Evolutionary conservation across 1,140 invertebrate genomes (phyloP).

Genomic region (Zaprionus kolodkinae): DNA sequence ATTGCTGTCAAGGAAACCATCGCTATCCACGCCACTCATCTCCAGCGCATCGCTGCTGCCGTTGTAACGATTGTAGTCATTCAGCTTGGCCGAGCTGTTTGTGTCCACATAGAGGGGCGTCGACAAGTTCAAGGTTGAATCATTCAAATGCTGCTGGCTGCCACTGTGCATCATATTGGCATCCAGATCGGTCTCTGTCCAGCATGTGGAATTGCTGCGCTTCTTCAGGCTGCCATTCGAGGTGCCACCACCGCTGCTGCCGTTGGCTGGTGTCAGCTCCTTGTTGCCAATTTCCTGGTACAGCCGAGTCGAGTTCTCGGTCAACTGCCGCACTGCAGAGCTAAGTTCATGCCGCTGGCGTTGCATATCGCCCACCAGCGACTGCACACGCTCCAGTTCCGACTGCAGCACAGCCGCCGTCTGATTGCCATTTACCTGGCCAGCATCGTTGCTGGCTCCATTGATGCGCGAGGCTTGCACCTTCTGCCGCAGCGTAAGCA

Average conservation of each 20-base stretch:
- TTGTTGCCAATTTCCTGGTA: slow-evolving; percentile 83
- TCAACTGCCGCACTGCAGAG: slow-evolving; percentile 91
- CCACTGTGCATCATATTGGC: slow-evolving; percentile 85
- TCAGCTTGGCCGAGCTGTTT: slow-evolving; percentile 72
- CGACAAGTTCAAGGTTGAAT: slow-evolving; percentile 74
- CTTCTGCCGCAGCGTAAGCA: slow-evolving; percentile 93
- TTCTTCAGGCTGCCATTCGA: slow-evolving; percentile 84
- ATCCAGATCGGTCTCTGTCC: slow-evolving; percentile 96
- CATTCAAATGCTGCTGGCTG: slow-evolving; percentile 67
- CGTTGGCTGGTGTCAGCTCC: slow-evolving; percentile 61
- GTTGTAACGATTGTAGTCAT: slow-evolving; percentile 77
- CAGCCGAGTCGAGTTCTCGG: slow-evolving; percentile 88
- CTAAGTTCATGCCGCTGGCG: slow-evolving; percentile 93
- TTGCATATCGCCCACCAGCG: slow-evolving; percentile 92
- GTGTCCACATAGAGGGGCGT: slow-evolving; percentile 86
- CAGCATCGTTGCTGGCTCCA: slow-evolving; percentile 49
- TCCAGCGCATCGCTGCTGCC: slow-evolving; percentile 77
- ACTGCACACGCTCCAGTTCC: slow-evolving; percentile 92
- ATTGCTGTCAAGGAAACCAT: slow-evolving; percentile 85
- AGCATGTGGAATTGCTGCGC: slow-evolving; percentile 86
- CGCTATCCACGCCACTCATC: slow-evolving; percentile 83
- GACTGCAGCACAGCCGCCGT: slow-evolving; percentile 90
- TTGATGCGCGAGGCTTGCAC: slow-evolving; percentile 88
- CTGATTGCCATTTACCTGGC: slow-evolving; percentile 81
- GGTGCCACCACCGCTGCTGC: slow-evolving; percentile 20